phyloP scores from a whole-genome alignment of 2,888 invertebrate genomes.

The Melinaea menophilus region DNA sequence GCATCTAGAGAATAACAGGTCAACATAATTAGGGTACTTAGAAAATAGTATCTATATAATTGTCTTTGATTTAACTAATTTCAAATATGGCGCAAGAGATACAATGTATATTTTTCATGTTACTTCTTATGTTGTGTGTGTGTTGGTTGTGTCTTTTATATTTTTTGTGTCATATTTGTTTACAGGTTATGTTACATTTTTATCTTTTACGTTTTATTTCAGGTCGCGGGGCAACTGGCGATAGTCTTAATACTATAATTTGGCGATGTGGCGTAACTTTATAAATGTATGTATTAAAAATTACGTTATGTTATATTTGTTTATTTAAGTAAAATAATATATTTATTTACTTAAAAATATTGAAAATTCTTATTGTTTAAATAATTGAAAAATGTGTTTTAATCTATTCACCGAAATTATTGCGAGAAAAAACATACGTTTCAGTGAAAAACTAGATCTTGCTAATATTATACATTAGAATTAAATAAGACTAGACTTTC shows the following conservation, averaged over 20 bases:
- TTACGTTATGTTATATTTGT: neutral
- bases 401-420: neutral
- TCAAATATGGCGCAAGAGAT: neutral
- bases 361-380: no score
- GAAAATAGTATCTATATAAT: conserved; percentile 1
- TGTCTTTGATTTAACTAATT: conserved; percentile 4
- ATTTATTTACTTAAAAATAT: no score
- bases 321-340: no score
- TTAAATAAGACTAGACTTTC: conserved; percentile 75
- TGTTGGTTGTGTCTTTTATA: neutral
- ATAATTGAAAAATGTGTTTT: no score
- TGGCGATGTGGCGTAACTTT: no score
- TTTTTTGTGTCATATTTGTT: neutral
- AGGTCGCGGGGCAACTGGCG: no score
- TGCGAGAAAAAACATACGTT: conserved; percentile 8
- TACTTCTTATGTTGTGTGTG: neutral
- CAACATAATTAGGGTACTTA: conserved; percentile 13
- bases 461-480: conserved; percentile 64
- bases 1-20: conserved; percentile 17
- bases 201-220: no score
- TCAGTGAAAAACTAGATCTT: conserved; percentile 30
- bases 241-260: no score
- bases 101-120: conserved; percentile 1
- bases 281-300: neutral
- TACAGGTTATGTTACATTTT: no score